Evolutionary conservation across 2,797 vertebrate genomes (phyloP), one percentile per base, ranked within the genome.

Genomic region (Enteromius treurensis): DNA sequence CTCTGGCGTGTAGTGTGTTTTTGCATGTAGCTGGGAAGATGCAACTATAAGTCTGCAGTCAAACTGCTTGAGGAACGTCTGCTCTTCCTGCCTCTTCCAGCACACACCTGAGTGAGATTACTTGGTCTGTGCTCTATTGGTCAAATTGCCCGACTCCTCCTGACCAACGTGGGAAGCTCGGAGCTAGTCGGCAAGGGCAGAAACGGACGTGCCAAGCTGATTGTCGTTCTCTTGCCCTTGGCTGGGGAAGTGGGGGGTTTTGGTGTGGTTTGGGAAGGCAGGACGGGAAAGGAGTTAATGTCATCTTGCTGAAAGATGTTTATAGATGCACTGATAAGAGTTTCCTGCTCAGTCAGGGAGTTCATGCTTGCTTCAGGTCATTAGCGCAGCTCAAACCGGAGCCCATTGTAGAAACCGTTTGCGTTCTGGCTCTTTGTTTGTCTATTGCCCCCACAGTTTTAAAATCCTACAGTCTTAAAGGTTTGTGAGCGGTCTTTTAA

Each of bases 231-330:
- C 51, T 65, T 55, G 77, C 15, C 23, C 51, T 84, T 71, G 79
- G 49, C 8, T 21, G 60, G 47, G 55, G 84, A 58, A 55, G 67
- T 49, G 71, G 37, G 42, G 15, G 53, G 29, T 8, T 55, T 32
- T 77, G 76, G 23, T 3, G 71, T 58, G 64, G 37, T 60, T 69
- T 68, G 51, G 29, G 21, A 58, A 19, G 64, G 37, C 75, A 32
- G 68, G 76, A 65, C 5, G 51, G 71, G 70, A 67, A 67, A 68
- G 55, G 42, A 67, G 29, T 58, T 82, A 82, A 84, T 88, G 77
- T 67, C 26, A 67, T 77, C 58, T 74, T 74, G 76, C 71, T 84
- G 82, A 88, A 84, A 82, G 87, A 86, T 80, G 80, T 84, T 81
- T 69, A 71, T 73, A 85, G 74, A 85, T 79, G 45, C 14, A 29